Evolutionary conservation across 1,140 invertebrate genomes (phyloP).

Genomic region (Brevipalpus yothersi): DNA sequence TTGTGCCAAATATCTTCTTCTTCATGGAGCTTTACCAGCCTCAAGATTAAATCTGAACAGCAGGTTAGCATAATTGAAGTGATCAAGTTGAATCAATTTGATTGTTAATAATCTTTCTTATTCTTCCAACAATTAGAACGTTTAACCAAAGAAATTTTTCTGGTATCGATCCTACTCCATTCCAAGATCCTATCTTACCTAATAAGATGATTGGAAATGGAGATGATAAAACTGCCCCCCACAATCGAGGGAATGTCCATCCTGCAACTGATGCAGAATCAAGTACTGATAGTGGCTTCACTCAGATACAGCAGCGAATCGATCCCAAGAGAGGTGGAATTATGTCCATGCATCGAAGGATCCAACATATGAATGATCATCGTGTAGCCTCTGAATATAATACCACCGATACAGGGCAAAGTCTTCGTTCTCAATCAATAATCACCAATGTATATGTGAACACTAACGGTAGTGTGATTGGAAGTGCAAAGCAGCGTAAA

Average conservation of each 20-base stretch:
- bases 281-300: no score
- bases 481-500: no score
- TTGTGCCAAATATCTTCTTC: conserved; percentile 72
- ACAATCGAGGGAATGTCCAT: no score
- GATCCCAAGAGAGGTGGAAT: no score
- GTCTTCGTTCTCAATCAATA: conserved; percentile 5
- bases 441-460: conserved; percentile 11
- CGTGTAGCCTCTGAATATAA: no score
- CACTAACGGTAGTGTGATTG: neutral
- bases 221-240: no score
- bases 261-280: no score
- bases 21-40: conserved; percentile 58
- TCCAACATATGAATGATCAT: no score
- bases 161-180: neutral
- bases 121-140: neutral
- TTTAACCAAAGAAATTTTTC: neutral
- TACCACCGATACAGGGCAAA: neutral
- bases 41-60: conserved; percentile 27
- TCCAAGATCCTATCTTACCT: neutral
- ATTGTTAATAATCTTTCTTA: neutral
- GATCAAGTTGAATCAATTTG: neutral
- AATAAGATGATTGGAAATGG: no score
- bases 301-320: no score
- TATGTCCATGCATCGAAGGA: no score
- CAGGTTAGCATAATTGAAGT: neutral